Conservation (phyloP, 2,797 vertebrate genomes). For the Sphenodon punctatus region DNA sequence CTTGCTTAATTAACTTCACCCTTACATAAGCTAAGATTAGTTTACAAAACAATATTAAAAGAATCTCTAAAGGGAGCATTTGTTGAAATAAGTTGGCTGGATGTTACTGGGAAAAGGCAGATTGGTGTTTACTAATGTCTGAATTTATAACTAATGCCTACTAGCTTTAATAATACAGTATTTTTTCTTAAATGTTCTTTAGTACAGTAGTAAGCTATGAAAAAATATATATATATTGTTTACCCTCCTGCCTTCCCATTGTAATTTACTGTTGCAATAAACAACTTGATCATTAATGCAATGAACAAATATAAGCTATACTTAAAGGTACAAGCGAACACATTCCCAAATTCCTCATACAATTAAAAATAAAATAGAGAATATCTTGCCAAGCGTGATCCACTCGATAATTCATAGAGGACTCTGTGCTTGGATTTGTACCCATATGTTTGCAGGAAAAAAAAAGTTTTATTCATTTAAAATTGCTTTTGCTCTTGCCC, state of each 20-base stretch:
- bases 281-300: slow-evolving; percentile 49
- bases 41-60: slow-evolving; percentile 54
- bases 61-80: slow-evolving; percentile 42
- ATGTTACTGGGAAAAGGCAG: slow-evolving; percentile 31
- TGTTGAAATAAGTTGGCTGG: slow-evolving; percentile 48
- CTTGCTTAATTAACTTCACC: slow-evolving; percentile 55
- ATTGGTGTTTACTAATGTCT: slow-evolving; percentile 47
- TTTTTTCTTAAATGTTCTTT: slow-evolving; percentile 53
- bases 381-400: neutral
- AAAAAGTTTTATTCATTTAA: too few species aligned
- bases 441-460: too few species aligned
- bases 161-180: slow-evolving; percentile 37
- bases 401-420: neutral
- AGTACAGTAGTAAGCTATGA: slow-evolving; percentile 27
- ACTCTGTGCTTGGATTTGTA: too few species aligned
- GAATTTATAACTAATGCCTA: slow-evolving; percentile 47
- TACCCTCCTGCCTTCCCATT: slow-evolving; percentile 20
- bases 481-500: too few species aligned
- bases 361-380: slow-evolving; percentile 43
- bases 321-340: slow-evolving; percentile 22
- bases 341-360: slow-evolving; percentile 1
- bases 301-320: slow-evolving; percentile 42
- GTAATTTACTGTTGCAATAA: slow-evolving; percentile 65
- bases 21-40: slow-evolving; percentile 39
- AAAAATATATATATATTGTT: neutral